These are phyloP conservation scores for Myopa tessellatipennis DNA, from an alignment of 2,888 invertebrate species.

Conservation along the genomic window DNA sequence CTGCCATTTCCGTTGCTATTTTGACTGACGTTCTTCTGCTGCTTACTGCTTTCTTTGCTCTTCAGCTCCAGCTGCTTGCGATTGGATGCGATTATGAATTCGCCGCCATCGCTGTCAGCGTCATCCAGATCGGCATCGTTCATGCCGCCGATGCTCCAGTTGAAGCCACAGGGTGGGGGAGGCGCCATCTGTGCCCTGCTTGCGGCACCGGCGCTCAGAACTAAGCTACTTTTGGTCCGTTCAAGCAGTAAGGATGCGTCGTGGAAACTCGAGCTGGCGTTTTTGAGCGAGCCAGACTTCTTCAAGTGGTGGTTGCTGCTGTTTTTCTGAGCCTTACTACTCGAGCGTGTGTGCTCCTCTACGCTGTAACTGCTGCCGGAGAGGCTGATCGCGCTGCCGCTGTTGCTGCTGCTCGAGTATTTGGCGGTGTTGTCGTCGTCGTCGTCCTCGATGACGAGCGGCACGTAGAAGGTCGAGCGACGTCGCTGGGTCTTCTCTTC, in stretches of 20 bases:
- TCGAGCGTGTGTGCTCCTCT: constrained; percentile 31
- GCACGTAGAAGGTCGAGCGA: constrained; percentile 81
- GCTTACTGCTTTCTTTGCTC: constrained; percentile 11
- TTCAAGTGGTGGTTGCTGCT: constrained; percentile 51
- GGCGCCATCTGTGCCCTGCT: constrained; percentile 56
- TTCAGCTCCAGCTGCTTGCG: constrained; percentile 40
- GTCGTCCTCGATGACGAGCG: constrained; percentile 70
- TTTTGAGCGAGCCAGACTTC: constrained; percentile 54
- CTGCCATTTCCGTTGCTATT: constrained; percentile 32
- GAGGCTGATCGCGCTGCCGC: constrained; percentile 46
- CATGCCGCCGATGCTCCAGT: constrained; percentile 65
- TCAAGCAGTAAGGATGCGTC: constrained; percentile 55
- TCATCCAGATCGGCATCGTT: constrained; percentile 59
- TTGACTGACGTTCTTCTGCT: constrained; percentile 37
- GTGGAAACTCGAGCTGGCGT: constrained; percentile 49
- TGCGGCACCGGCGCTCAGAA: constrained; percentile 43
- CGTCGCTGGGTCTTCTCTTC: constrained; percentile 72
- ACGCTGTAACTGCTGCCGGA: constrained; percentile 30
- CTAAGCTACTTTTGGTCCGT: constrained; percentile 52
- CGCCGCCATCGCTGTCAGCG: constrained; percentile 56
- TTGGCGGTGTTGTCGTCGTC: constrained; percentile 43
- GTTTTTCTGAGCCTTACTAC: constrained; percentile 49
- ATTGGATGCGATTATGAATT: constrained; percentile 41
- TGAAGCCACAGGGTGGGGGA: constrained; percentile 65
- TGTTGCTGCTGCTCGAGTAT: constrained; percentile 41